Evolutionary conservation across 2,888 invertebrate genomes (phyloP), one percentile per base, ranked within the genome.

Genomic region (Chrysotoxum bicinctum): DNA sequence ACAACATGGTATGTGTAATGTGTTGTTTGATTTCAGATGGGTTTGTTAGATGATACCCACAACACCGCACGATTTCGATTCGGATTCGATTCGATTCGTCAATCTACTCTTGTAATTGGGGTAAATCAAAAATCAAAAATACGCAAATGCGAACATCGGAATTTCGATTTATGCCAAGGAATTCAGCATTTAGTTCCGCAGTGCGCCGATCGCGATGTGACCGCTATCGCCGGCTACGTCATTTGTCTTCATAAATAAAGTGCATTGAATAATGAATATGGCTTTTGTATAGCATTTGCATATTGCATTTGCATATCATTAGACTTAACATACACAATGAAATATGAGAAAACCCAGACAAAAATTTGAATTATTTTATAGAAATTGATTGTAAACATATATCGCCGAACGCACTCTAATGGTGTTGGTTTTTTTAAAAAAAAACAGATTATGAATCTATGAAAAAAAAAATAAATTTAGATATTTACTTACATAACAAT

Each of bases 331-430:
- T 7, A 19, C 14, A 26, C 64, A 45, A 4, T 5, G 3, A 30
- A 58, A 35, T 19, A n/a, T 43, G 16, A 21, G 9, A 40, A 66
- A 74, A 19, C 2, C 48, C 50, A 30, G 14, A 35, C 35, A 26
- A 26, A 58, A 37, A 45, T 26, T 73, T 82, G 43, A 77, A 82
- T 77, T 73, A 76, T 68, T 72, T 68, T 37, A 76, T 45, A 68
- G 52, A 77, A 60, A 72, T 82, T 35, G 76, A 66, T 76, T 64
- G 60, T 62, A 43, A 58, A 48, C n/a, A 26, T 45, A 60, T 30
- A 68, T 16, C 7, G 9, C 12, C 4, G 30, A 16, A 37, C 58
- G 26, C 68, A 58, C 45, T 58, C 2, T 3, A 40, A n/a, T 3
- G 7, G 21, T 40, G 16, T 37, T 62, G 4, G 16, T 54, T 23